Evolutionary conservation across 2,888 invertebrate species (phyloP).

Genomic region (Polia nebulosa): DNA sequence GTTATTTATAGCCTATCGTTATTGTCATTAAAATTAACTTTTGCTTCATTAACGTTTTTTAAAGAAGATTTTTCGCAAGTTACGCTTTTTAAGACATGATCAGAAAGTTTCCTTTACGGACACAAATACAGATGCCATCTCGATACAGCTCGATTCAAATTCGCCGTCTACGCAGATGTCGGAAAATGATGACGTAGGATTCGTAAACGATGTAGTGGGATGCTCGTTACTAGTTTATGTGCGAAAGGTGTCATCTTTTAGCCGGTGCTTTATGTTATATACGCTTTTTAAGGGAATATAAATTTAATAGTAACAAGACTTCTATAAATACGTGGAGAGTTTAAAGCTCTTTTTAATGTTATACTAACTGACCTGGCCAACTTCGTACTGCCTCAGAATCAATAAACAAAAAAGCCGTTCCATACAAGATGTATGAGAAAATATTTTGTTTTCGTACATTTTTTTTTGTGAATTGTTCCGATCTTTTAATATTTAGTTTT

Average conservation of each 20-base stretch:
- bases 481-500: too few species aligned
- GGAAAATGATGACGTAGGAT: slow-evolving; percentile 49
- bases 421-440: too few species aligned
- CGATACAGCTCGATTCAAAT: slow-evolving; percentile 40
- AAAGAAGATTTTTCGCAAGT: background rate
- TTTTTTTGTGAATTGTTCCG: too few species aligned
- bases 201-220: slow-evolving; percentile 53
- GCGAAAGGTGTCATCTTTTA: slow-evolving; percentile 31
- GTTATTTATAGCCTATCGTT: background rate
- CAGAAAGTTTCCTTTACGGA: background rate
- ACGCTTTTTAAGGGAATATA: slow-evolving; percentile 14
- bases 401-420: too few species aligned
- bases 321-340: background rate
- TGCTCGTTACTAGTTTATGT: slow-evolving; percentile 59
- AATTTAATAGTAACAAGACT: background rate
- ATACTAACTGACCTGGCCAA: too few species aligned
- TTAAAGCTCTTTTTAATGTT: too few species aligned
- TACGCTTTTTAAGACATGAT: background rate
- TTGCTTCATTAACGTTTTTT: background rate
- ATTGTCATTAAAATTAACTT: background rate
- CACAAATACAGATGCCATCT: background rate
- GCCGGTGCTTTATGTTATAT: slow-evolving; percentile 15
- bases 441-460: too few species aligned
- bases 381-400: too few species aligned
- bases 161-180: slow-evolving; percentile 17